Percentiles rank a stretch among this genome's conserved stretches.
These are phyloP conservation scores for Periophthalmus modestus DNA, from an alignment of 2,113 vertebrate genomes.

Conservation along the genomic window DNA sequence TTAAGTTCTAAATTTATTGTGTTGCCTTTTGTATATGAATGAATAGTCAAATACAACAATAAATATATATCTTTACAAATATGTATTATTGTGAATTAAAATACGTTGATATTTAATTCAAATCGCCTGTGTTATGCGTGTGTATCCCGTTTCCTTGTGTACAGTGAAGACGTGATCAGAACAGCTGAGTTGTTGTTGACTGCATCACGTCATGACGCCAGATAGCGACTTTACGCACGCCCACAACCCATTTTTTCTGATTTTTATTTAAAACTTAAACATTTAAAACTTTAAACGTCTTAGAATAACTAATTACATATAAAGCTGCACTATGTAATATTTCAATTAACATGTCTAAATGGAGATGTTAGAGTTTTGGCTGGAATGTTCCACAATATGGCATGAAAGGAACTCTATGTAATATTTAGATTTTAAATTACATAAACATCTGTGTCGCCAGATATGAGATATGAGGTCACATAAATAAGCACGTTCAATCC, in stretches of 20 bases:
- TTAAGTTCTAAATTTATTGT: not conserved
- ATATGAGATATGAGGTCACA: too few relatives aligned
- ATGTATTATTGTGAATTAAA: not conserved
- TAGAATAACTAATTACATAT: too few relatives aligned
- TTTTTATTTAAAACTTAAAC: not conserved
- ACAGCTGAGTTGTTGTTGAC: conserved; percentile 66
- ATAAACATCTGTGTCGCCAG: too few relatives aligned
- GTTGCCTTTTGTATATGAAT: too few relatives aligned
- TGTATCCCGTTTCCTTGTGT: not conserved
- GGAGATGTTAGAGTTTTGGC: too few relatives aligned
- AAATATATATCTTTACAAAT: not conserved
- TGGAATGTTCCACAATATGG: too few relatives aligned
- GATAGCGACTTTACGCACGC: not conserved
- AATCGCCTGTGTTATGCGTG: not conserved
- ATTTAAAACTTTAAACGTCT: too few relatives aligned
- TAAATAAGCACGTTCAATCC: too few relatives aligned
- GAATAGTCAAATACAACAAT: not conserved
- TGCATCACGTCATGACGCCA: conserved; percentile 61
- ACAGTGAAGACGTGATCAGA: conserved; percentile 28
- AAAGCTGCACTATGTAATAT: too few relatives aligned
- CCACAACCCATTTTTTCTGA: not conserved
- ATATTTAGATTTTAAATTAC: too few relatives aligned
- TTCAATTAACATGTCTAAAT: too few relatives aligned
- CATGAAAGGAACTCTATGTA: too few relatives aligned
- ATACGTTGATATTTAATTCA: not conserved